Evolutionary conservation across 2,797 vertebrate genomes (phyloP).

Genomic region (Phrynocephalus forsythii): DNA sequence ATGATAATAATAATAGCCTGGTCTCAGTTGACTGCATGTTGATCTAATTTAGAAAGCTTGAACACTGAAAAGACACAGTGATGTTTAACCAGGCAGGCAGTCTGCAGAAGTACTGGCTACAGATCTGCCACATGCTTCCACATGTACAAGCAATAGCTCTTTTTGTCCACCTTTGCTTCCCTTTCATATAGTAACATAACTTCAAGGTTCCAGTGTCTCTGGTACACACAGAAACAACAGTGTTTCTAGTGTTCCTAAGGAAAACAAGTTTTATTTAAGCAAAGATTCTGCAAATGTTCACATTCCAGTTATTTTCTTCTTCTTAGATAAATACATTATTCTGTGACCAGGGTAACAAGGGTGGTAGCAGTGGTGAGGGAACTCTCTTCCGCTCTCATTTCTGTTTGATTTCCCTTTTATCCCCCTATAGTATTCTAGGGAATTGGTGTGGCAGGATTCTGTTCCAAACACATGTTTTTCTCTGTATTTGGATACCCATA

Average conservation of each 20-base stretch:
- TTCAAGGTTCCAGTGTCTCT: background rate
- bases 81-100: background rate
- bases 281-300: background rate
- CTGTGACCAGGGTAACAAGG: constrained; percentile 13
- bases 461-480: constrained; percentile 36
- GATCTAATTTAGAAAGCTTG: background rate
- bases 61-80: background rate
- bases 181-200: background rate
- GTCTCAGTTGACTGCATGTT: background rate
- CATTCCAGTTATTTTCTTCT: constrained; percentile 7
- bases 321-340: constrained; percentile 21
- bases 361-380: background rate
- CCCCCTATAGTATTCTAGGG: constrained; percentile 28
- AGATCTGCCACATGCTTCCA: background rate
- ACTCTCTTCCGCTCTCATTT: constrained; percentile 21
- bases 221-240: background rate
- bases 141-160: background rate
- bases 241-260: background rate
- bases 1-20: background rate
- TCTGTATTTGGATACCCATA: constrained; percentile 40
- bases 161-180: background rate
- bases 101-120: background rate
- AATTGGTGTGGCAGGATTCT: constrained; percentile 28
- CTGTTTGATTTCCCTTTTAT: constrained; percentile 38
- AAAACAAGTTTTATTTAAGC: constrained; percentile 1